phyloP scores from a whole-genome alignment of 2,888 invertebrate genomes.

The Drosophila quasianomalipes region DNA sequence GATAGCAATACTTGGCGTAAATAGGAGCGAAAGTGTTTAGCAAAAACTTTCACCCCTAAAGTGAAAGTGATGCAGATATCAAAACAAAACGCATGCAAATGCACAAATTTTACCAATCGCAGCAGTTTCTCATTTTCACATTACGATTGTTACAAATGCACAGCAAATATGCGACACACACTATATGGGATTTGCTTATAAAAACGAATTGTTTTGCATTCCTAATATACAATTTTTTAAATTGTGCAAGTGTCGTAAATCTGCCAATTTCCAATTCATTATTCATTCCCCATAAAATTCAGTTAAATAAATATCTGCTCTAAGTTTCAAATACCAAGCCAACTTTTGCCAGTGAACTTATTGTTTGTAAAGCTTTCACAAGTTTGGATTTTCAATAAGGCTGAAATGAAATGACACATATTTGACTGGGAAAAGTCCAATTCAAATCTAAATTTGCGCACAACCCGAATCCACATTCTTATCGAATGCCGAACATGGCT shows the following conservation, averaged over 20 bases:
- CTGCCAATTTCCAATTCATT: not conserved
- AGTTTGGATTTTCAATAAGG: not conserved
- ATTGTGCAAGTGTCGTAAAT: not conserved
- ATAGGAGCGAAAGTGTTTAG: conserved; percentile 65
- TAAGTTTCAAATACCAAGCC: not conserved
- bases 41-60: conserved; percentile 68
- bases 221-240: not conserved
- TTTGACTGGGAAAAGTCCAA: conserved; percentile 1
- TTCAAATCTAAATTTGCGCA: conserved; percentile 19
- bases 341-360: not conserved
- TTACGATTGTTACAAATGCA: not conserved
- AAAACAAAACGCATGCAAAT: conserved; percentile 61
- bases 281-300: not conserved
- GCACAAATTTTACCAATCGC: conserved; percentile 7
- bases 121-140: not conserved
- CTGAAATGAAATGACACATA: not conserved
- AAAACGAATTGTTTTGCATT: not conserved
- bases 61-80: conserved; percentile 63
- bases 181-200: not conserved
- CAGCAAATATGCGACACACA: not conserved
- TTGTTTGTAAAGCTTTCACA: not conserved
- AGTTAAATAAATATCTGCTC: not conserved
- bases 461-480: conserved; percentile 33
- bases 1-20: conserved; percentile 2
- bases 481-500: conserved; percentile 39